Conservation (phyloP, 2,113 vertebrate genomes). For the Egretta garzetta region DNA sequence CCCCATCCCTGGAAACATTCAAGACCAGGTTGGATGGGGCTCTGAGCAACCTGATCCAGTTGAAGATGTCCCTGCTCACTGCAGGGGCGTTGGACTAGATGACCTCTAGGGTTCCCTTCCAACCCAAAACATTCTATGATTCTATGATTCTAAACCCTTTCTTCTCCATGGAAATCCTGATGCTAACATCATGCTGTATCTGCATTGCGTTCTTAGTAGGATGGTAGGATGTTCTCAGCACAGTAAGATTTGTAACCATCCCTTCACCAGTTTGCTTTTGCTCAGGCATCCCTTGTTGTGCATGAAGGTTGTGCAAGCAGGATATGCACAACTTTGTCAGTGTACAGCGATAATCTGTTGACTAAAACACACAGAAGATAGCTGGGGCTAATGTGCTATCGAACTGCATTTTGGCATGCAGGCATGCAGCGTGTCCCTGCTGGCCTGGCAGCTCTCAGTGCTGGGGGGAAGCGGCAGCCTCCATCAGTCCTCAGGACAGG, state of each 20-base stretch:
- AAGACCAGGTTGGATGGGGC: no score
- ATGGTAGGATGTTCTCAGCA: background rate
- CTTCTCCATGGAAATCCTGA: background rate
- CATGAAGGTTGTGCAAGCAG: background rate
- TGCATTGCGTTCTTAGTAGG: background rate
- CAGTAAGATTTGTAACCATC: background rate
- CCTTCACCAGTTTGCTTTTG: background rate
- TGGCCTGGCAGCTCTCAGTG: background rate
- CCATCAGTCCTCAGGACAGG: accelerated
- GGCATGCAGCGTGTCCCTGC: accelerated
- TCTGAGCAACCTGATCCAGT: no score
- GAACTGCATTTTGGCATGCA: background rate
- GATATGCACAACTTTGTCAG: background rate
- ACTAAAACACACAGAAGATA: background rate
- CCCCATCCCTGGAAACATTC: no score
- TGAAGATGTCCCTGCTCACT: no score
- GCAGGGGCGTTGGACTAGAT: no score
- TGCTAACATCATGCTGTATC: background rate
- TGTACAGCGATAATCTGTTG: background rate
- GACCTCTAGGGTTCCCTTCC: no score
- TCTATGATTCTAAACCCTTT: background rate
- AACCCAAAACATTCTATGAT: no score
- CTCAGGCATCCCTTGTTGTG: background rate
- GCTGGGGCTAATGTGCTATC: background rate
- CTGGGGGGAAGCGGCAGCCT: background rate